phyloP scores from a whole-genome alignment of 2,888 invertebrate species.

The Fragum whitleyi region DNA sequence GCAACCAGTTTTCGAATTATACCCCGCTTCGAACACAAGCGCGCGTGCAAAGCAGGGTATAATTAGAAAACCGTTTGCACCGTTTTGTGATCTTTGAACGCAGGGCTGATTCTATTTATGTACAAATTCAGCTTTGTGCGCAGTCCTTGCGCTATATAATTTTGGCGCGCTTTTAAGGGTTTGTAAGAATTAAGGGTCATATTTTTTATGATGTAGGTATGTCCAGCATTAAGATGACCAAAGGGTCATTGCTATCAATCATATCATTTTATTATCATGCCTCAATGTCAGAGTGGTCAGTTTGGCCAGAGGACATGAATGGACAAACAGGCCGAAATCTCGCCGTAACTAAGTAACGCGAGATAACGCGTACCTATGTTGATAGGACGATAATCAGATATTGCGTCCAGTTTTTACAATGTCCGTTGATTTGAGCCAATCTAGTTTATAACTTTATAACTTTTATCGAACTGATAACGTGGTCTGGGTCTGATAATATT shows the following conservation, averaged over 20 bases:
- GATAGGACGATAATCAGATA: conserved; percentile 42
- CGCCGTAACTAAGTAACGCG: conserved; percentile 38
- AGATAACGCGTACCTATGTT: conserved; percentile 48
- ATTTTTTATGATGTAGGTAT: conserved; percentile 13
- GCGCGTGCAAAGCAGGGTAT: no score
- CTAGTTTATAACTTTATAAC: neutral
- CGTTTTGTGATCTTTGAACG: no score
- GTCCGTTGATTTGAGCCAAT: conserved; percentile 8
- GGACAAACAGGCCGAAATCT: conserved; percentile 45
- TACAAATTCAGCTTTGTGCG: no score
- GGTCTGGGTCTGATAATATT: neutral
- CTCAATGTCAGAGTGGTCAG: conserved; percentile 49
- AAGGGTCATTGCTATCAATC: conserved; percentile 48
- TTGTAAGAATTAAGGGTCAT: neutral
- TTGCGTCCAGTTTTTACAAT: conserved; percentile 39
- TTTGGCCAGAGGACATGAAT: conserved; percentile 49
- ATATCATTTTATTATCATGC: conserved; percentile 45
- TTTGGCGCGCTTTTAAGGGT: no score
- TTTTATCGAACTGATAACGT: conserved; percentile 2
- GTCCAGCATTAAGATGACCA: conserved; percentile 32
- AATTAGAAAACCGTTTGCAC: no score
- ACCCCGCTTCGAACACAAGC: no score
- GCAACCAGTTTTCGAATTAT: no score
- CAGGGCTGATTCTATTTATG: no score
- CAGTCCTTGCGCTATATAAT: no score